Conservation (phyloP, 2,113 vertebrate species). For the Connochaetes taurinus region DNA sequence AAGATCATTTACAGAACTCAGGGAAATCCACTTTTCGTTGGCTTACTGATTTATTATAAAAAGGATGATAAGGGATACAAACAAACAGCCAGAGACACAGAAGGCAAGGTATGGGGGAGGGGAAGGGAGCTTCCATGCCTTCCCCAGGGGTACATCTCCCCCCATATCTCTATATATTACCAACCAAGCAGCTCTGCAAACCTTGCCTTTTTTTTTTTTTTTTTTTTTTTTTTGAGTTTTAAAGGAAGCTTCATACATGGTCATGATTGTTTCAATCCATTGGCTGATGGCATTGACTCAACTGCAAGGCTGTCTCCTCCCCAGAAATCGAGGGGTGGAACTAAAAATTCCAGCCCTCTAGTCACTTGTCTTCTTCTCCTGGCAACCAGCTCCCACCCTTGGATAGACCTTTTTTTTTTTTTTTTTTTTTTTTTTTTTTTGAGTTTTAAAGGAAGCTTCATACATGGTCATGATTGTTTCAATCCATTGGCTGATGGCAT, state of each 20-base stretch:
- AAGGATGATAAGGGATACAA: neutral
- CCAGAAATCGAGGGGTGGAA: neutral
- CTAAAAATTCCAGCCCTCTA: neutral
- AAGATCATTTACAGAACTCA: neutral
- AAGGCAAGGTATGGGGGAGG: neutral
- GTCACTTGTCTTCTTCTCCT: neutral
- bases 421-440: neutral
- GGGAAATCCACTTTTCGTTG: neutral
- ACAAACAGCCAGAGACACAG: neutral
- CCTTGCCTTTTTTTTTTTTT: neutral
- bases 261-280: neutral
- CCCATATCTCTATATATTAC: neutral
- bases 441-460: neutral
- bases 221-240: neutral
- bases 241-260: neutral
- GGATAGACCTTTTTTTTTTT: neutral
- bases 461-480: neutral
- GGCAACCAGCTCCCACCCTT: neutral
- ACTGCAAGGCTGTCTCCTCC: neutral
- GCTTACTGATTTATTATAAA: neutral
- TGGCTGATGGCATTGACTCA: neutral
- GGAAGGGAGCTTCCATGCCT: too few species aligned
- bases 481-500: neutral
- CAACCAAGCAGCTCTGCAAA: neutral
- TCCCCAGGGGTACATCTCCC: neutral